Percentiles rank a stretch among this genome's conserved stretches.
Evolutionary conservation across 2,888 invertebrate genomes (phyloP).

Genomic region (Oligia strigilis): DNA sequence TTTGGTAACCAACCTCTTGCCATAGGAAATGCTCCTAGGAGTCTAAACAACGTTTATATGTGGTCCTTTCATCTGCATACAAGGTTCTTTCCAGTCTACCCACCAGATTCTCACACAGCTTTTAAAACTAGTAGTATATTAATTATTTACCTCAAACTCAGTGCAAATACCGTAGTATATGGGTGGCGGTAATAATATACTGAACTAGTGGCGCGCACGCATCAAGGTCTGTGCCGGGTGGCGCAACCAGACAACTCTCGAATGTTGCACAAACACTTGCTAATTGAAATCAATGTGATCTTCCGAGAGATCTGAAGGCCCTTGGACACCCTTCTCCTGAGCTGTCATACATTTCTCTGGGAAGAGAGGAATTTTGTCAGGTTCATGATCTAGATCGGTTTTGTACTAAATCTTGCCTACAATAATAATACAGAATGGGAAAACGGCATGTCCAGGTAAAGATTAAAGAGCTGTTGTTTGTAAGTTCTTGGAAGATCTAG

Average conservation of each 20-base stretch:
- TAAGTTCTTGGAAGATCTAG: conserved; percentile 19
- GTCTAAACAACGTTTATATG: not conserved
- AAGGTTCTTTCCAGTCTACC: not conserved
- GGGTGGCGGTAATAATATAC: conserved; percentile 36
- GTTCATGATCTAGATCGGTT: not conserved
- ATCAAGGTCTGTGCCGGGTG: conserved; percentile 77
- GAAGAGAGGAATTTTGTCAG: not conserved
- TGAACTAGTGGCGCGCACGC: conserved; percentile 57
- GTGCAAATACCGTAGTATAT: conserved; percentile 31
- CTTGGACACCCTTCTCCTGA: not conserved
- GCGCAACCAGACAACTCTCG: conserved; percentile 72
- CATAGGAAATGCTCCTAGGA: not conserved
- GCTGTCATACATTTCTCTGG: not conserved
- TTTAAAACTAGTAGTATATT: not conserved
- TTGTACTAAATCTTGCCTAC: too few species aligned
- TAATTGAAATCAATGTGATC: conserved; percentile 63
- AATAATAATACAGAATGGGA: not conserved
- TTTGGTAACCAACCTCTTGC: not conserved
- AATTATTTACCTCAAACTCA: conserved; percentile 16
- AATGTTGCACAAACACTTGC: conserved; percentile 70
- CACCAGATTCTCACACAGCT: not conserved
- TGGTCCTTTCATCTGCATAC: not conserved
- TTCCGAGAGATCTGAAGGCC: conserved; percentile 50
- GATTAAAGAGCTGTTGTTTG: not conserved
- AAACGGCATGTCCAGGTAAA: not conserved